Evolutionary conservation across 2,888 invertebrate species (phyloP), one percentile per base, ranked within the genome.

Genomic region (Abrostola tripartita): DNA sequence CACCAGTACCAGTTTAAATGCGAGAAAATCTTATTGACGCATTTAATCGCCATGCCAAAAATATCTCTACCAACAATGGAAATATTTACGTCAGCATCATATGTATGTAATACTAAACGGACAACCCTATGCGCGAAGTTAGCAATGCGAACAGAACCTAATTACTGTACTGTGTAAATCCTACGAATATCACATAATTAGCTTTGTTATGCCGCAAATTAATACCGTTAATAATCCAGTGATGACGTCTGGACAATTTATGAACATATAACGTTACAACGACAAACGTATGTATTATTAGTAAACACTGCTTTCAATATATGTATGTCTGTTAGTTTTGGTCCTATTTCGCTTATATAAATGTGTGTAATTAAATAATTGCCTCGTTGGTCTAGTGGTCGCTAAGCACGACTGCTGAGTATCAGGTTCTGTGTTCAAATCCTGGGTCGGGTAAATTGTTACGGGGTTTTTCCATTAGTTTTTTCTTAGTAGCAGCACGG

Each of bases 171-270:
- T 78, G 78, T 81, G 72, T 77, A 80, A 81, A 79, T 73, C 61
- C 61, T 76, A 74, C 69, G 74, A 69, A 76, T 78, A 73, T 52
- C 44, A 61, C 59, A 82, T 85, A 84, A 85, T 85, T 81, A 82
- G 82, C 83, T 84, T 82, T 83, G 85, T 83, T 81, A 76, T 78
- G 73, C 68, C 72, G 67, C 76, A 78, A 83, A 88, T 86, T 87
- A 87, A 84, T 85, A 74, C 76, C 80, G 79, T 74, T 85, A 82
- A 80, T 82, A 75, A 73, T 70, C 67, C 64, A 63, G 65, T 60
- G 49, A 55, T 73, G 55, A 62, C 58, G 57, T 67, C 60, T n/a
- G 57, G 41, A 49, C 51, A 55, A 71, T 74, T 61, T 66, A 71
- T 69, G 54, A 61, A 49, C 35, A 11, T 52, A 37, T 44, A 44